These are phyloP conservation scores for Smittia aterrima DNA, from an alignment of 2,888 invertebrate species.

Conservation along the genomic window DNA sequence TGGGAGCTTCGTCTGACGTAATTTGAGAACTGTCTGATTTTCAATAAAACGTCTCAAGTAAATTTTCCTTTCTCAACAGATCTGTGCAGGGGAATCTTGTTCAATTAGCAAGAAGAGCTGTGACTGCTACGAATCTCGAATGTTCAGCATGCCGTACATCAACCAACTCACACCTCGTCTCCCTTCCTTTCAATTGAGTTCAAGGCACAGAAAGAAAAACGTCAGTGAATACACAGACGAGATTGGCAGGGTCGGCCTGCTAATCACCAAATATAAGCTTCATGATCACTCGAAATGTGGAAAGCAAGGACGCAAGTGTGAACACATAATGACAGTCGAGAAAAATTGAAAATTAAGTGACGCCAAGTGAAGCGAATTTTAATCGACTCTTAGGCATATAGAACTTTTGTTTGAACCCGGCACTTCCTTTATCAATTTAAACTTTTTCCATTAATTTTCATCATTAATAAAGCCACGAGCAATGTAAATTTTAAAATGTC, in stretches of 20 bases:
- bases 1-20: too few relatives aligned
- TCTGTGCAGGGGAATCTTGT: neutral
- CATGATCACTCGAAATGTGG: conserved; percentile 30
- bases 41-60: too few relatives aligned
- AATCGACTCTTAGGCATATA: too few relatives aligned
- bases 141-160: conserved; percentile 2
- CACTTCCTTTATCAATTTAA: neutral
- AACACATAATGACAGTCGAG: neutral
- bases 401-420: neutral
- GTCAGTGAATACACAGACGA: conserved; percentile 16
- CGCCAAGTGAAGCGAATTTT: neutral
- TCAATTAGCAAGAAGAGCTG: neutral
- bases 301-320: conserved; percentile 23
- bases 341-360: neutral
- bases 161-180: neutral
- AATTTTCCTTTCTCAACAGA: neutral
- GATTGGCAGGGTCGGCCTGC: neutral
- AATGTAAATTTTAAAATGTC: too few relatives aligned
- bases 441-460: conserved; percentile 7
- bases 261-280: conserved; percentile 23
- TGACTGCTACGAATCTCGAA: neutral
- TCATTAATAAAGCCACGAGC: neutral
- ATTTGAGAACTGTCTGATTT: too few relatives aligned
- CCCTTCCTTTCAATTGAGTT: neutral
- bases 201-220: neutral